Conservation (phyloP, 2,888 invertebrate genomes). For the Helicoverpa assulta region DNA sequence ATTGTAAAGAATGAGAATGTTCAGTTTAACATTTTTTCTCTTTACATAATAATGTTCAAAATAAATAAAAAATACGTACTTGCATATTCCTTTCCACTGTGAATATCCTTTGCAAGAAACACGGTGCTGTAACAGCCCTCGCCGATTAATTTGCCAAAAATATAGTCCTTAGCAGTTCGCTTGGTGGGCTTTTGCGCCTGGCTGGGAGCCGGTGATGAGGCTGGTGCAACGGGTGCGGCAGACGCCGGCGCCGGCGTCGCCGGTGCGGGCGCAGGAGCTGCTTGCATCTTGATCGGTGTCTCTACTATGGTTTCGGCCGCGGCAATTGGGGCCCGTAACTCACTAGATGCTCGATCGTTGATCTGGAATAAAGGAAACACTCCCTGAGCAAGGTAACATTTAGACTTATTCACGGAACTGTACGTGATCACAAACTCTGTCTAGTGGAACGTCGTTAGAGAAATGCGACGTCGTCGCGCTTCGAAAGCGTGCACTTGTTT, state of each 20-base stretch:
- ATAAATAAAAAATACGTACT: slow-evolving; percentile 91
- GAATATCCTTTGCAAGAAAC: slow-evolving; percentile 97
- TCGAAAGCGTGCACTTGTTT: slow-evolving; percentile 81
- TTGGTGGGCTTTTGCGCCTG: slow-evolving; percentile 89
- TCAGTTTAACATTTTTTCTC: not conserved
- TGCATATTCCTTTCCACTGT: slow-evolving; percentile 97
- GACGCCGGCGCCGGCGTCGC: slow-evolving; percentile 81
- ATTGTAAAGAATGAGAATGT: not conserved
- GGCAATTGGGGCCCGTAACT: slow-evolving; percentile 88
- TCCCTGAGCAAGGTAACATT: slow-evolving; percentile 48
- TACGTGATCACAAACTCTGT: slow-evolving; percentile 63
- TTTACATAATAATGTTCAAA: not conserved
- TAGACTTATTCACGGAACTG: slow-evolving; percentile 59
- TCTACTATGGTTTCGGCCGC: slow-evolving; percentile 88
- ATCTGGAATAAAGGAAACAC: slow-evolving; percentile 79
- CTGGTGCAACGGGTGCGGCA: slow-evolving; percentile 77
- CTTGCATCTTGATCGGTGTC: slow-evolving; percentile 88
- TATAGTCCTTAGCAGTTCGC: slow-evolving; percentile 96
- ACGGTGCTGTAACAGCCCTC: slow-evolving; percentile 99
- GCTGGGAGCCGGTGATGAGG: slow-evolving; percentile 84
- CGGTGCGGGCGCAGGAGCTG: slow-evolving; percentile 85
- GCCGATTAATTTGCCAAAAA: slow-evolving; percentile 98
- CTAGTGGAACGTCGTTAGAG: slow-evolving; percentile 65
- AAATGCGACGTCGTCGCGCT: slow-evolving; percentile 74
- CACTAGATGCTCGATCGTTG: slow-evolving; percentile 82